These are phyloP conservation scores for Ianthella basta DNA, from an alignment of 37 sponge, comb jelly and placozoan species.

Conservation along the genomic window DNA sequence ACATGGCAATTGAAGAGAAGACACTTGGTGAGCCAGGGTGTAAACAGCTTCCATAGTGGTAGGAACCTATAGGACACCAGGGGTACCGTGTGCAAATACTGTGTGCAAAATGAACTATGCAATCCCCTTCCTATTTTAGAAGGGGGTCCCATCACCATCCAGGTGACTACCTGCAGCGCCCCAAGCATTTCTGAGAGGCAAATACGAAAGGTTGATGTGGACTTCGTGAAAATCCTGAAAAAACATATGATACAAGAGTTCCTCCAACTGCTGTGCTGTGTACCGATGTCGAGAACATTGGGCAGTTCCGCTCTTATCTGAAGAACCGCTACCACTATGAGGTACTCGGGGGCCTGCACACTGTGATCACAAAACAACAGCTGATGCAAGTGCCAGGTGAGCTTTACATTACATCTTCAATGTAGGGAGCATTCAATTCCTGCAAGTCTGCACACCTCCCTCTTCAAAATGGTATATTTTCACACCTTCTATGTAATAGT, in stretches of 20 bases:
- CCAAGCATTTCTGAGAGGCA: slow-evolving; percentile 10
- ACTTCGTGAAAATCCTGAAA: slow-evolving; percentile 14
- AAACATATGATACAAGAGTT: slow-evolving; percentile 20
- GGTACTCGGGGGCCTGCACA: slow-evolving; percentile 56
- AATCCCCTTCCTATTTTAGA: too few species aligned
- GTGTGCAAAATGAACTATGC: too few species aligned
- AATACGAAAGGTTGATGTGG: slow-evolving; percentile 24
- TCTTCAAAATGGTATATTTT: too few species aligned
- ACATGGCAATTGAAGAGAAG: not conserved
- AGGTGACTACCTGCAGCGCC: not conserved
- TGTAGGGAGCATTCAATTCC: too few species aligned
- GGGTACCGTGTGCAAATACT: too few species aligned
- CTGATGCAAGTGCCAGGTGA: not conserved
- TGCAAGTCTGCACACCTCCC: too few species aligned
- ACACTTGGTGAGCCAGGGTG: not conserved
- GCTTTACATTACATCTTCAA: too few species aligned
- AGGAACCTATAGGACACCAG: too few species aligned
- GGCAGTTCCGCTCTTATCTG: not conserved
- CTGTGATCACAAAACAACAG: not conserved
- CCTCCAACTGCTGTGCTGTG: slow-evolving; percentile 30
- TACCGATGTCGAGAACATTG: slow-evolving; percentile 11
- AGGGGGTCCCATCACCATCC: not conserved
- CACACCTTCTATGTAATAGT: too few species aligned
- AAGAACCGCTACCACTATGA: slow-evolving; percentile 57
- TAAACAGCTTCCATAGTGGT: too few species aligned